These are phyloP conservation scores for Trachops cirrhosus DNA, from an alignment of 2,797 vertebrate species.

Conservation along the genomic window DNA sequence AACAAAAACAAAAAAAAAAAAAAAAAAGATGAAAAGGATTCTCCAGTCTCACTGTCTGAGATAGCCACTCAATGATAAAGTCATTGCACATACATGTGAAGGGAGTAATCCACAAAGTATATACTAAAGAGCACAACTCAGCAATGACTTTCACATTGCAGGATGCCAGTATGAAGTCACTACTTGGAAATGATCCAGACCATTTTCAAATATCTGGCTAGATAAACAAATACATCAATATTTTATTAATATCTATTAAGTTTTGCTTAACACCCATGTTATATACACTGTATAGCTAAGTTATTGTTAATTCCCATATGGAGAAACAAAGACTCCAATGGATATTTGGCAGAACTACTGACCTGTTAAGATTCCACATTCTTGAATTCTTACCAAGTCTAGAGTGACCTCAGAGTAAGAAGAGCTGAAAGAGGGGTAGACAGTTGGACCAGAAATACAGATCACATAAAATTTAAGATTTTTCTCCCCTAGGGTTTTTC, in stretches of 20 bases:
- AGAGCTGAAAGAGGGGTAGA: not conserved
- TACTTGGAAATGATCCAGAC: slow-evolving; percentile 20
- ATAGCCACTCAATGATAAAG: not conserved
- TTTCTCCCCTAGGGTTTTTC: not conserved
- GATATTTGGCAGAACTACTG: not conserved
- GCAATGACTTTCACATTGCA: not conserved
- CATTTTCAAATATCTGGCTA: slow-evolving; percentile 53
- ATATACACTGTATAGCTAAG: not conserved
- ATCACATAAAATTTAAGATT: not conserved
- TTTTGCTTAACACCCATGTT: slow-evolving; percentile 28
- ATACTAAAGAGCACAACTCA: not conserved
- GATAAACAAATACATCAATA: slow-evolving; percentile 66
- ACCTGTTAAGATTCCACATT: not conserved
- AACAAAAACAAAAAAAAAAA: too few species aligned
- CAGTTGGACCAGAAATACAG: not conserved
- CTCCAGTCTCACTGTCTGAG: too few species aligned
- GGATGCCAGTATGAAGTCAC: slow-evolving; percentile 16
- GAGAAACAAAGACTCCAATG: not conserved
- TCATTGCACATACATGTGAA: not conserved
- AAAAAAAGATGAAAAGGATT: too few species aligned
- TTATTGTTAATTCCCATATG: slow-evolving; percentile 26
- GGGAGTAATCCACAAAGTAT: not conserved
- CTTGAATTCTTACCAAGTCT: not conserved
- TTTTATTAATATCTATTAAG: slow-evolving; percentile 60
- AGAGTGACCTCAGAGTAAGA: not conserved